These are phyloP conservation scores for Balaenoptera acutorostrata DNA, from an alignment of 2,113 vertebrate genomes.

Conservation along the genomic window DNA sequence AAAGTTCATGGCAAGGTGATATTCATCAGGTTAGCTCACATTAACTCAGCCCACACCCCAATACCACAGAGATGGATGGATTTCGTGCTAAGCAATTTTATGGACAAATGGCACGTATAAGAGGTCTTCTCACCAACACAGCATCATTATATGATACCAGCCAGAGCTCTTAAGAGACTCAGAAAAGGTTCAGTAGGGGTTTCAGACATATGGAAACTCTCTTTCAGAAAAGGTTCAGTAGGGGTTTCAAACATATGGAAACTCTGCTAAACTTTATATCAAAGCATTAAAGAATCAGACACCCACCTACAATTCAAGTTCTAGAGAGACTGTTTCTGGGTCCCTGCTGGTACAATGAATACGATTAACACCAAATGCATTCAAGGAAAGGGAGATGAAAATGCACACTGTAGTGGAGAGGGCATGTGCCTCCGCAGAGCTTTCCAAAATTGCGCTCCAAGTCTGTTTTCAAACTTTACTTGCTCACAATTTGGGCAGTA, in stretches of 20 bases:
- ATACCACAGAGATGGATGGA: background rate
- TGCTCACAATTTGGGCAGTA: background rate
- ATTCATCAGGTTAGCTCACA: slow-evolving; percentile 21
- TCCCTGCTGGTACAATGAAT: background rate
- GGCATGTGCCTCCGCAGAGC: background rate
- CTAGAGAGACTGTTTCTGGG: background rate
- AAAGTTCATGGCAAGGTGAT: slow-evolving; percentile 36
- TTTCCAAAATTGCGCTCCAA: background rate
- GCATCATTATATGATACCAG: background rate
- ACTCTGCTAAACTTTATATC: background rate
- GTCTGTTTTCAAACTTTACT: slow-evolving; percentile 34
- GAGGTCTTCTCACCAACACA: background rate
- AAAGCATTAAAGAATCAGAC: slow-evolving; percentile 43
- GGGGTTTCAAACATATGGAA: background rate
- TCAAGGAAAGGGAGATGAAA: background rate
- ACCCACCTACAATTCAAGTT: background rate
- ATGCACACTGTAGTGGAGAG: background rate
- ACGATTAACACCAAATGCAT: background rate
- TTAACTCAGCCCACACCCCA: background rate
- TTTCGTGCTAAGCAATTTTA: slow-evolving; percentile 12
- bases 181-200: background rate
- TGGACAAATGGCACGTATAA: slow-evolving; percentile 24
- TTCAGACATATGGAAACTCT: background rate
- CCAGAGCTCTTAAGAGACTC: background rate
- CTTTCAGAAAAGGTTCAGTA: background rate